phyloP scores from a whole-genome alignment of 2,888 invertebrate genomes.

The Leuctra nigra region DNA sequence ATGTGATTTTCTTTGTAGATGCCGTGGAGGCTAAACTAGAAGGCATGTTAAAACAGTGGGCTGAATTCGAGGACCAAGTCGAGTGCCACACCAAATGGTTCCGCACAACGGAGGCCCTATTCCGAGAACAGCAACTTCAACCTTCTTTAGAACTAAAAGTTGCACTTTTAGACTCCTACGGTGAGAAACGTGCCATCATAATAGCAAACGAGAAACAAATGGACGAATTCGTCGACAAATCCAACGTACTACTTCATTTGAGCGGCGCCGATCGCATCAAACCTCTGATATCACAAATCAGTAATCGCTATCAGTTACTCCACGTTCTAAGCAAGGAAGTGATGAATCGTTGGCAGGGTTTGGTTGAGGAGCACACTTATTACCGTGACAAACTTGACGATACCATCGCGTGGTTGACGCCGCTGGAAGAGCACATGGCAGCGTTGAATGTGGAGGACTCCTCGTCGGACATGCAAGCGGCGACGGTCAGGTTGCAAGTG shows the following conservation, averaged over 20 bases:
- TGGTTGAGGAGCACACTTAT: slow-evolving; percentile 73
- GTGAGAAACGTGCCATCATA: slow-evolving; percentile 68
- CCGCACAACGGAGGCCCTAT: slow-evolving; percentile 71
- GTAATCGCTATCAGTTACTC: slow-evolving; percentile 74
- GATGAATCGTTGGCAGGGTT: slow-evolving; percentile 72
- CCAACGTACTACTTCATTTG: slow-evolving; percentile 76
- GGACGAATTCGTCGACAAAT: slow-evolving; percentile 81
- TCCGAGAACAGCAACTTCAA: slow-evolving; percentile 79
- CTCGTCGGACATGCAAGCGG: slow-evolving; percentile 39
- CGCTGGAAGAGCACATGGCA: slow-evolving; percentile 64
- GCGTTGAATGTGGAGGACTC: slow-evolving; percentile 42
- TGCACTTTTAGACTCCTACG: slow-evolving; percentile 52
- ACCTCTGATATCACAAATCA: slow-evolving; percentile 82
- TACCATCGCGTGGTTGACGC: slow-evolving; percentile 68
- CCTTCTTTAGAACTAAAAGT: slow-evolving; percentile 72
- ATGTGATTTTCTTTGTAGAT: slow-evolving; percentile 36
- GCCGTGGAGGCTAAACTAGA: slow-evolving; percentile 67
- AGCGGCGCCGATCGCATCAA: slow-evolving; percentile 82
- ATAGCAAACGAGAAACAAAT: slow-evolving; percentile 75
- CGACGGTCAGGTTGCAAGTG: slow-evolving; percentile 34
- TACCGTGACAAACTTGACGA: slow-evolving; percentile 70
- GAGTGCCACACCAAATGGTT: slow-evolving; percentile 83
- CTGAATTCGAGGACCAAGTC: slow-evolving; percentile 74
- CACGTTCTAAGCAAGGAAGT: slow-evolving; percentile 79
- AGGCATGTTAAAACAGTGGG: slow-evolving; percentile 73